A percentile compares a stretch with the other conserved stretches of the same genome.
These are phyloP conservation scores for Mylabris sibirica DNA, from an alignment of 2,888 invertebrate genomes.

Conservation along the genomic window DNA sequence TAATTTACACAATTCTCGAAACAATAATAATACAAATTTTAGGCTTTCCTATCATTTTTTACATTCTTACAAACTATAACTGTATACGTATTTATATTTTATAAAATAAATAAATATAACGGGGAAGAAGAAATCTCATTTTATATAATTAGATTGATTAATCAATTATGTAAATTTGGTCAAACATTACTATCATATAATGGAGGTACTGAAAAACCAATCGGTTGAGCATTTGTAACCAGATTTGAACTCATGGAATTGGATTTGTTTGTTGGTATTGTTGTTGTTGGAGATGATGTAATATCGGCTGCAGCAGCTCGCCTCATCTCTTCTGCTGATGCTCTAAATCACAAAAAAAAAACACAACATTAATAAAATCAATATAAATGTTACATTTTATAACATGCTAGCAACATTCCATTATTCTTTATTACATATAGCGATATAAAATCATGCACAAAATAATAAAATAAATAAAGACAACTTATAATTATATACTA, in stretches of 20 bases:
- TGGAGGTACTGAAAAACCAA: constrained; percentile 77
- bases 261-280: constrained; percentile 44
- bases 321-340: constrained; percentile 81
- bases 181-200: constrained; percentile 72
- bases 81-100: neutral
- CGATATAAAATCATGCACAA: neutral
- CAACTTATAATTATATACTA: neutral
- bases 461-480: neutral
- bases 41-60: constrained; percentile 23
- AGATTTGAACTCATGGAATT: constrained; percentile 75
- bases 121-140: neutral
- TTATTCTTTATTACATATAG: neutral
- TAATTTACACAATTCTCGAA: too few relatives aligned
- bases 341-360: constrained; percentile 65
- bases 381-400: neutral
- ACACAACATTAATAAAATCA: constrained; percentile 5
- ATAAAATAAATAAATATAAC: constrained; percentile 23
- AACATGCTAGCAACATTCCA: neutral
- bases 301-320: constrained; percentile 64
- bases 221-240: constrained; percentile 82
- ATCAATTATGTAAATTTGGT: constrained; percentile 47
- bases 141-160: neutral
- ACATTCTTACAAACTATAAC: constrained; percentile 15
- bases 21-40: neutral
- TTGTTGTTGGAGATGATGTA: constrained; percentile 17